A percentile compares a stretch with the other conserved stretches of the same genome.
phyloP scores from a whole-genome alignment of 2,113 vertebrate genomes.

The Gobius niger region DNA sequence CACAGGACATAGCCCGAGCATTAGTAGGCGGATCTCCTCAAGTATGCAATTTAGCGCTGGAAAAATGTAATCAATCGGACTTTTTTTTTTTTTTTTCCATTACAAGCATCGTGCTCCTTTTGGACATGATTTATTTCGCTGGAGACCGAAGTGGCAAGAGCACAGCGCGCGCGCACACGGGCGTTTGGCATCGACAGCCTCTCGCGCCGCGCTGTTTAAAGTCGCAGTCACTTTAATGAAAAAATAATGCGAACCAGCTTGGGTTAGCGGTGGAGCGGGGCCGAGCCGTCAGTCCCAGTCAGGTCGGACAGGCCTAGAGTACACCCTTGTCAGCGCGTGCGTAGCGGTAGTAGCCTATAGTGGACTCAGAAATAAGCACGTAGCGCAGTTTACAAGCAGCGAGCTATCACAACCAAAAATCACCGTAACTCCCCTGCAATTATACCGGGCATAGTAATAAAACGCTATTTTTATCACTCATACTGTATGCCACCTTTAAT shows the following conservation, averaged over 20 bases:
- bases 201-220: slow-evolving; percentile 51
- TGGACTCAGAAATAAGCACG: background rate
- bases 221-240: slow-evolving; percentile 68
- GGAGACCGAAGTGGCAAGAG: slow-evolving; percentile 47
- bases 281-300: slow-evolving; percentile 23
- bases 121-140: slow-evolving; percentile 57
- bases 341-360: background rate
- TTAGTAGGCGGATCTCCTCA: slow-evolving; percentile 27
- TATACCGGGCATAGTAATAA: slow-evolving; percentile 33
- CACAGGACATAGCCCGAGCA: slow-evolving; percentile 27
- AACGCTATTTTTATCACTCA: slow-evolving; percentile 28
- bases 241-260: slow-evolving; percentile 69
- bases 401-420: slow-evolving; percentile 25
- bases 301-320: slow-evolving; percentile 8
- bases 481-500: background rate
- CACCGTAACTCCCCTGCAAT: slow-evolving; percentile 28
- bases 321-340: background rate
- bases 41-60: slow-evolving; percentile 41
- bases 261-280: slow-evolving; percentile 31
- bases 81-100: no score
- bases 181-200: slow-evolving; percentile 44
- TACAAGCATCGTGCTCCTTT: slow-evolving; percentile 43
- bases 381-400: slow-evolving; percentile 2
- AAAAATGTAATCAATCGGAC: slow-evolving; percentile 63
- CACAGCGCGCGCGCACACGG: slow-evolving; percentile 14